Percentiles rank a stretch among this genome's conserved stretches.
Conservation (phyloP, 2,797 vertebrate species). For the Urosaurus nigricauda region DNA sequence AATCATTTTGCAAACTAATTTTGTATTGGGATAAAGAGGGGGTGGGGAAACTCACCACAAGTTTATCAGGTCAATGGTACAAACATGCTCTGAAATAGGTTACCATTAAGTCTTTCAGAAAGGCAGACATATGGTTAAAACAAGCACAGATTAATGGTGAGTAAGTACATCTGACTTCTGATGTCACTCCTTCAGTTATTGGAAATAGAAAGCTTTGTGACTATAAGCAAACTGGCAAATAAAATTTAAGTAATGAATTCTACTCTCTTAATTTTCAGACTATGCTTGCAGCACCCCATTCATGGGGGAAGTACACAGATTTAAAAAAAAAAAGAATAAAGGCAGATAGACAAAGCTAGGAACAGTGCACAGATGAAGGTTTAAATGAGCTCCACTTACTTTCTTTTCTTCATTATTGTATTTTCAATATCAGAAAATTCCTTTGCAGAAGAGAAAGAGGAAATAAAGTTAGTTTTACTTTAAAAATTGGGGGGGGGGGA, state of each 20-base stretch:
- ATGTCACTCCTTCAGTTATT: conserved; percentile 47
- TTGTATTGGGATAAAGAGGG: conserved; percentile 71
- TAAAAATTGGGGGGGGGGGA: neutral
- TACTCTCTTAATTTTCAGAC: conserved; percentile 40
- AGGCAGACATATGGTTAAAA: conserved; percentile 67
- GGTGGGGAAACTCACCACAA: conserved; percentile 52
- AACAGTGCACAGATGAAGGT: conserved; percentile 45
- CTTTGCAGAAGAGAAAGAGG: conserved; percentile 73
- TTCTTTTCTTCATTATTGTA: conserved; percentile 78
- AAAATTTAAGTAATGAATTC: conserved; percentile 48
- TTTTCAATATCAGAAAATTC: conserved; percentile 78
- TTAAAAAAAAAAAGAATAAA: conserved; percentile 46
- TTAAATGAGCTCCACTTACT: conserved; percentile 78
- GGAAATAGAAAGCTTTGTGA: conserved; percentile 49
- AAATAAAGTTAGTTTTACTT: conserved; percentile 30
- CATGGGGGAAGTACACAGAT: conserved; percentile 19
- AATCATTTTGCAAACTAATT: conserved; percentile 68
- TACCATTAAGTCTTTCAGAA: conserved; percentile 69
- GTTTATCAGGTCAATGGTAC: conserved; percentile 75
- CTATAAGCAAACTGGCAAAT: conserved; percentile 38
- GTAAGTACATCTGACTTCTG: conserved; percentile 52
- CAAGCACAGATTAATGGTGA: conserved; percentile 54
- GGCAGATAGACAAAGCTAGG: conserved; percentile 39
- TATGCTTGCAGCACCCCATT: neutral
- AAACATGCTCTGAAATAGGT: conserved; percentile 63